Base-by-base conservation (phyloP, 2,113 vertebrate genomes). In the Rhabdomys dilectus region DNA sequence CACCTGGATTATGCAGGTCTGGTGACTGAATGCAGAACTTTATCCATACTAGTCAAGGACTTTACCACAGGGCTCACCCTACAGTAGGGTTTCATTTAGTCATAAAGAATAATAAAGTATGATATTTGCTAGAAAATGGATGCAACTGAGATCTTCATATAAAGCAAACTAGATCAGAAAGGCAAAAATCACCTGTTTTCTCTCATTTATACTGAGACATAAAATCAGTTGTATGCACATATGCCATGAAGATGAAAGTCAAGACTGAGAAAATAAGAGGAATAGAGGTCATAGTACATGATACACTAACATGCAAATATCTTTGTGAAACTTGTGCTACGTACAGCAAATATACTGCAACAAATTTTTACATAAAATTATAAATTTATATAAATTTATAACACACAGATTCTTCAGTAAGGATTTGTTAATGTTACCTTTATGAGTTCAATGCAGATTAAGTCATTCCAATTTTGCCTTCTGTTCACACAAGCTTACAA, bases 401-500 rank as follows among this genome's bases (percentile, higher is more conserved):
- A 64, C 24, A 87, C 3, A 97, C 0, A 56, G 15, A 72, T n/a
- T 77, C 39, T 86, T 73, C 58, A 78, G 86, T 77, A 89, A 48
- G 76, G 56, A 91, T 68, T 89, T 93, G 58, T 29, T 91, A 17
- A 73, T n/a, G 36, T 70, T 76, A 88, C 9, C 85, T 80, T 93
- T 82, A n/a, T 88, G 45, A 95, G 60, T 84, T 94, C 78, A 84
- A 39, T 89, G 94, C 51, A 24, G 48, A 92, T 92, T 93, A 64
- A 85, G 3, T 92, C 34, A 96, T 15, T 95, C 95, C 26, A 95
- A 64, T 64, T 45, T 73, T 88, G 76, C 70, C 29, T 26, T 95
- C 91, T 94, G 62, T 72, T 92, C 78, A 95, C 80, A 51, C 39
- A 91, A 89, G 80, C 80, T 88, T 34, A 88, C n/a, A 73, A 62